A percentile compares a stretch with the other conserved stretches of the same genome.
Conservation (phyloP, 2,113 vertebrate species). For the Psammodynastes pulverulentus region DNA sequence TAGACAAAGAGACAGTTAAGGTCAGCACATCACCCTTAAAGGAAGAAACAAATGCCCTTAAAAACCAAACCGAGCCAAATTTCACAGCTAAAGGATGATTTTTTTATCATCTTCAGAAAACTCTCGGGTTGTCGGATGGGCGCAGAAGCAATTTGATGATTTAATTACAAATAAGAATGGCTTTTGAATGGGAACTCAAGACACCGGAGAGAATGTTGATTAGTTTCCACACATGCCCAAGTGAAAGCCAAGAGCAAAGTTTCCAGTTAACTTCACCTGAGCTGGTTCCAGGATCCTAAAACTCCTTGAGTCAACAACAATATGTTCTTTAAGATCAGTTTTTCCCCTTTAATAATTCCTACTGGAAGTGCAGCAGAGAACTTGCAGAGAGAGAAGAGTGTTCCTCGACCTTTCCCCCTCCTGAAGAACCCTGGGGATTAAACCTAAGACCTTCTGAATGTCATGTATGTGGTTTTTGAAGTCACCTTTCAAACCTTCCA, state of each 20-base stretch:
- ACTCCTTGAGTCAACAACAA: neutral
- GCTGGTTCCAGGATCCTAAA: neutral
- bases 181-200: conserved; percentile 28
- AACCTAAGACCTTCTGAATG: neutral
- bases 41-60: neutral
- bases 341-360: neutral
- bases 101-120: conserved; percentile 16
- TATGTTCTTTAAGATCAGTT: neutral
- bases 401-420: neutral
- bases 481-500: neutral
- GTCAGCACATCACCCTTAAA: neutral
- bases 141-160: conserved; percentile 27
- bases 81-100: neutral
- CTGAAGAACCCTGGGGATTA: neutral
- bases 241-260: conserved; percentile 13
- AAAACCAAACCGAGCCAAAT: neutral
- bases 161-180: conserved; percentile 31
- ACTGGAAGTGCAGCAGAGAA: neutral
- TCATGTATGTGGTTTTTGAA: neutral
- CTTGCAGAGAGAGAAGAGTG: neutral
- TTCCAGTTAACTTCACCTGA: neutral
- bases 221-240: conserved; percentile 14
- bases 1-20: conserved; percentile 25
- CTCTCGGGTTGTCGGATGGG: neutral
- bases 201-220: neutral